Evolutionary conservation across 1,140 invertebrate genomes (phyloP).

Genomic region (Agraylea sexmaculata): DNA sequence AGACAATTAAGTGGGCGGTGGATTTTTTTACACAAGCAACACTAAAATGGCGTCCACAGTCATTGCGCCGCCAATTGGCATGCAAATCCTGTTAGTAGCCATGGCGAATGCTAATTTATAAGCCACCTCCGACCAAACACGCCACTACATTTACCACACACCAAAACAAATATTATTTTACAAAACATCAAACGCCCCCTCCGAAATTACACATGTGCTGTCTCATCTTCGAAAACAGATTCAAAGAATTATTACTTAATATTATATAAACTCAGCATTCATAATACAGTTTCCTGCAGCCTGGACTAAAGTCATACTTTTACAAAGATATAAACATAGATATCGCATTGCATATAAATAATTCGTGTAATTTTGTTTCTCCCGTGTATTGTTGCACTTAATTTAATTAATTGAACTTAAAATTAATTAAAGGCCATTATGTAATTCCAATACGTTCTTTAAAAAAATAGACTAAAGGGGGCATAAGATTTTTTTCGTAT

Average conservation of each 20-base stretch:
- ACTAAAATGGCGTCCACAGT: neutral
- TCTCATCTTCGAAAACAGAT: conserved; percentile 5
- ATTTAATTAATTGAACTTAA: too few species aligned
- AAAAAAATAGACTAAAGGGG: too few species aligned
- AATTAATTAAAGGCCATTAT: too few species aligned
- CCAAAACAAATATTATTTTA: conserved; percentile 11
- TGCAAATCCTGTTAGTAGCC: conserved; percentile 12
- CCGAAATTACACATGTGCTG: conserved; percentile 1
- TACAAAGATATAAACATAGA: too few species aligned
- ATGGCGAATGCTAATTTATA: too few species aligned
- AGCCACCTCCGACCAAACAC: conserved; percentile 3
- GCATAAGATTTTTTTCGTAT: too few species aligned
- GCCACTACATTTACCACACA: conserved; percentile 9
- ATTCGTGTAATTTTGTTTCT: too few species aligned
- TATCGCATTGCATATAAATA: too few species aligned
- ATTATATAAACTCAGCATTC: neutral
- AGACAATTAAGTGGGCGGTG: neutral
- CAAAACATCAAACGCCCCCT: conserved; percentile 3
- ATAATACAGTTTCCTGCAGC: neutral
- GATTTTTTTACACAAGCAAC: neutral
- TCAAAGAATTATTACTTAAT: conserved; percentile 4
- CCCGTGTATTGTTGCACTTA: too few species aligned
- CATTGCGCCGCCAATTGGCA: conserved; percentile 15
- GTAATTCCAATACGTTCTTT: too few species aligned
- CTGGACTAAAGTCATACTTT: neutral